Evolutionary conservation across 2,888 invertebrate species (phyloP).

Genomic region (Penaeus monodon): DNA sequence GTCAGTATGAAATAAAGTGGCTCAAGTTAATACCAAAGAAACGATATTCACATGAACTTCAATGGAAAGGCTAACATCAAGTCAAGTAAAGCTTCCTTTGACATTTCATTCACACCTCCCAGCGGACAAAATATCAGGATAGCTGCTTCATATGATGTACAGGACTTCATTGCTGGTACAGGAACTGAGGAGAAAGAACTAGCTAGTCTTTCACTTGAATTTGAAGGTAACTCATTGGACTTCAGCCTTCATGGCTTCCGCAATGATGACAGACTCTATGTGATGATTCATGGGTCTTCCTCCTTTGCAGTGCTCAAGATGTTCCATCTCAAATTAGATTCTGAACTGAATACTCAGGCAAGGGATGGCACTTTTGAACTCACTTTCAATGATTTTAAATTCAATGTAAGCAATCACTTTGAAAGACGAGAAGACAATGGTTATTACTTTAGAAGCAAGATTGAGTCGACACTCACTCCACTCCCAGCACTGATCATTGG

Average conservation of each 20-base stretch:
- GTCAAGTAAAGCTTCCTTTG: conserved; percentile 48
- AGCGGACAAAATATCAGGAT: conserved; percentile 30
- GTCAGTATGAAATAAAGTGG: conserved; percentile 47
- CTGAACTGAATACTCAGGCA: conserved; percentile 40
- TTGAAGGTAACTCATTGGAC: conserved; percentile 27
- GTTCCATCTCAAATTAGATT: conserved; percentile 56
- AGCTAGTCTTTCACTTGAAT: conserved; percentile 48
- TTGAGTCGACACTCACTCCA: conserved; percentile 54
- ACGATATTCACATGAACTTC: conserved; percentile 46
- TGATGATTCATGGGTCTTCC: conserved; percentile 37
- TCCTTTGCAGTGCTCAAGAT: not conserved
- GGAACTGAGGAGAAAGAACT: conserved; percentile 32
- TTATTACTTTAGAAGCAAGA: conserved; percentile 53
- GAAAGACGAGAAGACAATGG: conserved; percentile 48
- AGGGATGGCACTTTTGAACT: conserved; percentile 57
- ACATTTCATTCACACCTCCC: conserved; percentile 48
- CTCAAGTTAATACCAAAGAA: conserved; percentile 51
- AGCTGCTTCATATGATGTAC: conserved; percentile 44
- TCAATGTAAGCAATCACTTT: conserved; percentile 45
- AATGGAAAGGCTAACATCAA: conserved; percentile 53
- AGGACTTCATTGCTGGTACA: conserved; percentile 35
- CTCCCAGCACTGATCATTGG: conserved; percentile 58
- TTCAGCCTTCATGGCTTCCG: conserved; percentile 48
- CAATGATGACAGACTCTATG: conserved; percentile 41
- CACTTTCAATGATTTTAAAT: conserved; percentile 50